Percentiles rank a stretch among this genome's conserved stretches.
phyloP scores from a whole-genome alignment of 2,797 vertebrate species.

The Geotrypetes seraphini region DNA sequence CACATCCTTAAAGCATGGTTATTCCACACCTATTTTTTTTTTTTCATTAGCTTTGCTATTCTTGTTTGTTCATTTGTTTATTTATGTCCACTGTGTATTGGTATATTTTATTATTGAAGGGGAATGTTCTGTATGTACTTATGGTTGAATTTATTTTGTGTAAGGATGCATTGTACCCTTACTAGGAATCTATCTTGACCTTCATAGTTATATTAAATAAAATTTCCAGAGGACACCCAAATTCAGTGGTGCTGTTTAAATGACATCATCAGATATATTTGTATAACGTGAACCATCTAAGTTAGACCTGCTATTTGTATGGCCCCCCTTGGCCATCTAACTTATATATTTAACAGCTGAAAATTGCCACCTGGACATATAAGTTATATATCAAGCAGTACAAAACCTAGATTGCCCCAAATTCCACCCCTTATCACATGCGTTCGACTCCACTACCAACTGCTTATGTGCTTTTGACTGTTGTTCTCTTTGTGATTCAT shows the following conservation, averaged over 20 bases:
- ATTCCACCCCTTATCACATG: not conserved
- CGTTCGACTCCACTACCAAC: not conserved
- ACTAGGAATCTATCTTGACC: slow-evolving; percentile 8
- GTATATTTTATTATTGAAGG: too few relatives aligned
- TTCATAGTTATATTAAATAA: not conserved
- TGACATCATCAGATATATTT: not conserved
- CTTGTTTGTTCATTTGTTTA: too few relatives aligned
- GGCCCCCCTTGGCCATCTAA: too few relatives aligned
- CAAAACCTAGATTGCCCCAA: not conserved
- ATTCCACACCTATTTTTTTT: too few relatives aligned
- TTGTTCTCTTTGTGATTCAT: not conserved
- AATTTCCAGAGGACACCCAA: not conserved
- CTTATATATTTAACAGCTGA: not conserved
- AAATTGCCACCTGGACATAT: not conserved
- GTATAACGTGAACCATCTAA: not conserved
- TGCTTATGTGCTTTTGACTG: not conserved
- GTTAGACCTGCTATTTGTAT: too few relatives aligned
- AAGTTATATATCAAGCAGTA: not conserved
- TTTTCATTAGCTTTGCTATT: too few relatives aligned
- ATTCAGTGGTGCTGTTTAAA: not conserved
- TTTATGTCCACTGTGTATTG: too few relatives aligned
- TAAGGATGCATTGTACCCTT: too few relatives aligned
- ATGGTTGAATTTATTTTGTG: too few relatives aligned
- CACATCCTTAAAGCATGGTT: too few relatives aligned
- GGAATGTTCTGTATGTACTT: too few relatives aligned